phyloP scores from a whole-genome alignment of 2,797 vertebrate genomes.

The Anguilla marmorata region DNA sequence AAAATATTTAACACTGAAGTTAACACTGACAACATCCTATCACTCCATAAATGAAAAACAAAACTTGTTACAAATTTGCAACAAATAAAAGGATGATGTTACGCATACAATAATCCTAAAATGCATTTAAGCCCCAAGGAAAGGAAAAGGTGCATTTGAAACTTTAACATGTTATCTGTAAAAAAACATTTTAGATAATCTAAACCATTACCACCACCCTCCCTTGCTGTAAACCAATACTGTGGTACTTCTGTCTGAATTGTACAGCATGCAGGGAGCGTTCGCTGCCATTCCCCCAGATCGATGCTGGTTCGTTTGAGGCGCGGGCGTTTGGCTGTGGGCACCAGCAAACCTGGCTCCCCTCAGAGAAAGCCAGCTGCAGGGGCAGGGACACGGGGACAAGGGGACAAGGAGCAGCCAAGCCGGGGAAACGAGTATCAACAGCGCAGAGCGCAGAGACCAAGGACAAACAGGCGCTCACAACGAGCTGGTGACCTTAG shows the following conservation, averaged over 20 bases:
- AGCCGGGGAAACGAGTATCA: constrained; percentile 30
- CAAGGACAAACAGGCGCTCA: constrained; percentile 33
- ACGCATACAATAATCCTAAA: neutral
- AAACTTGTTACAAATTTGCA: neutral
- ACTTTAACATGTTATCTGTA: neutral
- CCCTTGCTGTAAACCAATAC: neutral
- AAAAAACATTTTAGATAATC: neutral
- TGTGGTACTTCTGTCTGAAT: neutral
- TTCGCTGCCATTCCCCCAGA: constrained; percentile 6
- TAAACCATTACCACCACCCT: neutral
- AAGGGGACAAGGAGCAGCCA: constrained; percentile 35
- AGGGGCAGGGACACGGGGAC: constrained; percentile 28
- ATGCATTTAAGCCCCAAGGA: neutral
- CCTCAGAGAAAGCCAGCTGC: constrained; percentile 29
- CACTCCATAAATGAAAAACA: neutral
- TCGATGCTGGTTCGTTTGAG: constrained; percentile 31
- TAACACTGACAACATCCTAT: neutral
- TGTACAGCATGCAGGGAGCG: neutral
- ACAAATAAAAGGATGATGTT: neutral
- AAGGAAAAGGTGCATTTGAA: neutral
- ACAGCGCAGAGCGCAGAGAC: constrained; percentile 23
- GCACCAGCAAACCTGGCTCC: constrained; percentile 23
- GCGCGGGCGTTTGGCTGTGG: constrained; percentile 26
- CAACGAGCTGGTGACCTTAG: constrained; percentile 21
- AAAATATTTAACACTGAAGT: neutral